phyloP scores from a whole-genome alignment of 2,797 vertebrate species.

The Myotis myotis region DNA sequence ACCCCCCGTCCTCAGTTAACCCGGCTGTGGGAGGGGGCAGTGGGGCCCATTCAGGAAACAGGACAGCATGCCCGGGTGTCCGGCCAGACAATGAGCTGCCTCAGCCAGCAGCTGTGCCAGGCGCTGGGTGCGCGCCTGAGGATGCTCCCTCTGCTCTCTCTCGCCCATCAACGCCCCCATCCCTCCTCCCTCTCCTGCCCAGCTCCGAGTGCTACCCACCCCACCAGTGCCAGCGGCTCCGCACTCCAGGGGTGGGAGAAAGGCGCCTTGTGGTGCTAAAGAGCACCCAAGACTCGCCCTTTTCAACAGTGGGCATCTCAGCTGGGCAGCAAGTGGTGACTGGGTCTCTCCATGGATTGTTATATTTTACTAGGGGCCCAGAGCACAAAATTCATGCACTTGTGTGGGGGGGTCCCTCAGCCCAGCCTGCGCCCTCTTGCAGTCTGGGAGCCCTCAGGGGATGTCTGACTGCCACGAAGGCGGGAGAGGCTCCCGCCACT shows the following conservation, averaged over 20 bases:
- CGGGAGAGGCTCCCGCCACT: too few species aligned
- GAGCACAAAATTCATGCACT: too few species aligned
- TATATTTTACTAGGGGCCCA: not conserved
- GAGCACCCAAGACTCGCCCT: not conserved
- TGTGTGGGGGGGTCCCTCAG: too few species aligned
- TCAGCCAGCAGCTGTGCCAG: constrained; percentile 66
- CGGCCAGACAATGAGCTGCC: constrained; percentile 54
- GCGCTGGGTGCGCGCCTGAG: constrained; percentile 13
- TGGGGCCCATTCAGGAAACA: constrained; percentile 51
- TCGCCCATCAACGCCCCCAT: not conserved
- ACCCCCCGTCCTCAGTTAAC: constrained; percentile 43
- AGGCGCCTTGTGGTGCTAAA: not conserved
- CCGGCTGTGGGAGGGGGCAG: not conserved
- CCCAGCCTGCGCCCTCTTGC: too few species aligned
- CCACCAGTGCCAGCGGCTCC: not conserved
- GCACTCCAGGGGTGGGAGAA: too few species aligned
- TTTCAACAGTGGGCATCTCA: not conserved
- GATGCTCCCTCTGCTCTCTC: not conserved
- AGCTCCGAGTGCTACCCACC: not conserved
- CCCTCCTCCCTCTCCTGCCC: not conserved
- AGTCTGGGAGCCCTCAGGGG: too few species aligned
- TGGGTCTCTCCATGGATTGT: not conserved
- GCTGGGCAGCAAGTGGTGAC: not conserved
- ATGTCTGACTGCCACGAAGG: too few species aligned
- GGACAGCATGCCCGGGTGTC: constrained; percentile 33